phyloP scores from a whole-genome alignment of 1,140 invertebrate genomes.

The Hyposmocoma kahamanoa region DNA sequence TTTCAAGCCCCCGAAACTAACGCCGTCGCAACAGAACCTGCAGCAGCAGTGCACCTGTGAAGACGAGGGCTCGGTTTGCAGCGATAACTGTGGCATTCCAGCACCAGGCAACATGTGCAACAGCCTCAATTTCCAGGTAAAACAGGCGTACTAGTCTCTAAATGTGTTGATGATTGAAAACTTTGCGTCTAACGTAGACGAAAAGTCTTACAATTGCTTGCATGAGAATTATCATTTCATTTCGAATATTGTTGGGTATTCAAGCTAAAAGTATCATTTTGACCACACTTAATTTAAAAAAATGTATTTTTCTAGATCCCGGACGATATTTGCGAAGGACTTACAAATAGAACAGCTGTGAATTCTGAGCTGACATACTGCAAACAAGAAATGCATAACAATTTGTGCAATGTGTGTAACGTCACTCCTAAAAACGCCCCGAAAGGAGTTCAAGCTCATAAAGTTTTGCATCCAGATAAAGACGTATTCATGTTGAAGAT shows the following conservation, averaged over 20 bases:
- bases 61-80: constrained; percentile 48
- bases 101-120: constrained; percentile 19
- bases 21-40: constrained; percentile 50
- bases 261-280: no score
- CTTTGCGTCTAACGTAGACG: no score
- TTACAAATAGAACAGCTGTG: constrained; percentile 41
- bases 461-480: constrained; percentile 58
- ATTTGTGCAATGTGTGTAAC: constrained; percentile 46
- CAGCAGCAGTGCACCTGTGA: constrained; percentile 58
- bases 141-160: no score
- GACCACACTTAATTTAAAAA: no score
- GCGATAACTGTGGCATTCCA: constrained; percentile 46
- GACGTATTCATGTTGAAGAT: constrained; percentile 61
- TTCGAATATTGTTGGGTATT: no score
- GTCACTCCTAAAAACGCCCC: constrained; percentile 53
- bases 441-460: constrained; percentile 55
- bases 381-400: constrained; percentile 35
- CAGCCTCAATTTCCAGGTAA: constrained; percentile 50
- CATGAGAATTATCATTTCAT: no score
- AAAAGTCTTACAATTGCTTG: no score
- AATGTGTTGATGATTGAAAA: no score
- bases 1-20: constrained; percentile 48
- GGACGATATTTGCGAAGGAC: constrained; percentile 54
- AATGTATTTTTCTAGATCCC: no score
- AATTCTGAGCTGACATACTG: constrained; percentile 54